Base-by-base conservation (phyloP, 2,113 vertebrate species). In the Zosterops japonicus region DNA sequence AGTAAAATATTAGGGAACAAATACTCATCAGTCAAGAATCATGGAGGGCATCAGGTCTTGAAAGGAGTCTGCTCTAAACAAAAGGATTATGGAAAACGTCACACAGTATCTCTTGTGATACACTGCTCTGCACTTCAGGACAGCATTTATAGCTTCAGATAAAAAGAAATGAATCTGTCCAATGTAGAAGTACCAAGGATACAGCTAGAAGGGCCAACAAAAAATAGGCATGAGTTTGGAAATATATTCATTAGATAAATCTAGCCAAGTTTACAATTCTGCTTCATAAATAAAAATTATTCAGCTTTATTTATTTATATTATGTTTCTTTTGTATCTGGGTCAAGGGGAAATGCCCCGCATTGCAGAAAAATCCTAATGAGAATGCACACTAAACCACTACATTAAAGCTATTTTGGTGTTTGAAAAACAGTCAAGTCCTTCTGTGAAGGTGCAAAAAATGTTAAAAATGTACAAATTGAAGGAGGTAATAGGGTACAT, bases 391-490 rank as follows among this genome's bases (percentile, higher is more conserved):
- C 41, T 75, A 89, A 70, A 74, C 56, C 29, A 35, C 42, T 50
- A 47, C 25, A 50, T 64, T 55, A 61, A 70, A 94, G 79, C 70
- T 89, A 57, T 89, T 89, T 67, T 2, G 4, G 72, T 57, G 35
- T 60, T 89, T 83, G 64, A 56, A 33, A 59, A 90, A 91, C 64
- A 90, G 72, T 89, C 23, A 71, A 61, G 36, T 78, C 69, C 23
- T 88, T 68, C 79, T 94, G 28, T 52, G 71, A 81, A 95, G 53
- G 49, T 92, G 71, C 83, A 90, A 92, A 94, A 78, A 28, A 72
- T 69, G 81, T 92, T 84, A 75, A 90, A 95, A 92, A 79, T 88
- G 46, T 77, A 95, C 63, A 90, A 85, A 84, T 67, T 67, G 57
- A 94, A 88, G 64, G 57, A 78, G 31, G 71, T 82, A 79, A 76